These are phyloP conservation scores for Tinamus major DNA, from an alignment of 2,797 vertebrate genomes.

Conservation along the genomic window DNA sequence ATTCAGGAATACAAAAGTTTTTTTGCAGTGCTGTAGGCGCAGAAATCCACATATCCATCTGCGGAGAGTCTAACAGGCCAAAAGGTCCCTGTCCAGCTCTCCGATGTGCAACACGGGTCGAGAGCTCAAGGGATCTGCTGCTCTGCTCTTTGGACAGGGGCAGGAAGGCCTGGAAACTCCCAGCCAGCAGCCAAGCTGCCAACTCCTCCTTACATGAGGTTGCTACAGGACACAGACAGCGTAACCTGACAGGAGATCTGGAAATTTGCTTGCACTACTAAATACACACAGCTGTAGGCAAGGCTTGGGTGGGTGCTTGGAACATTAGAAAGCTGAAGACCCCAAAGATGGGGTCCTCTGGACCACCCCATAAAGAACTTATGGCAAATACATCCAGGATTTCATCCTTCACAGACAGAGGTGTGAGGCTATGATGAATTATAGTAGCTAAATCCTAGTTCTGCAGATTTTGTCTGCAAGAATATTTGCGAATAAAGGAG, in stretches of 20 bases:
- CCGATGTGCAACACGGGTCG: not conserved
- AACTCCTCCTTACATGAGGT: accelerated
- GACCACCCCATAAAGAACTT: not conserved
- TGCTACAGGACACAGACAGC: too few relatives aligned
- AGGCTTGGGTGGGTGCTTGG: too few relatives aligned
- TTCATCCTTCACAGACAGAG: not conserved
- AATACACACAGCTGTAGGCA: not conserved
- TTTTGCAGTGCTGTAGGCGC: not conserved
- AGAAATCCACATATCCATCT: not conserved
- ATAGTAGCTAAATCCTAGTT: not conserved
- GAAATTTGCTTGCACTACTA: not conserved
- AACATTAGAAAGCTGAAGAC: too few relatives aligned
- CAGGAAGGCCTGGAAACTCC: not conserved
- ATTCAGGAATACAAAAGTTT: not conserved
- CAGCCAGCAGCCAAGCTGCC: not conserved
- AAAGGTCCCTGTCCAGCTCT: accelerated
- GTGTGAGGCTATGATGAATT: too few relatives aligned
- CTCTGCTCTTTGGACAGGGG: not conserved
- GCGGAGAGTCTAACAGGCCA: not conserved
- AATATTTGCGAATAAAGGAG: not conserved
- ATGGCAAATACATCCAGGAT: not conserved
- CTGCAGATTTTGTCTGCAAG: not conserved
- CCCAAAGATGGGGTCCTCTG: not conserved
- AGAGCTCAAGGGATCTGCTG: accelerated
- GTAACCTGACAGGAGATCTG: not conserved